phyloP scores from a whole-genome alignment of 2,797 vertebrate species.

The Cirrhinus molitorella region DNA sequence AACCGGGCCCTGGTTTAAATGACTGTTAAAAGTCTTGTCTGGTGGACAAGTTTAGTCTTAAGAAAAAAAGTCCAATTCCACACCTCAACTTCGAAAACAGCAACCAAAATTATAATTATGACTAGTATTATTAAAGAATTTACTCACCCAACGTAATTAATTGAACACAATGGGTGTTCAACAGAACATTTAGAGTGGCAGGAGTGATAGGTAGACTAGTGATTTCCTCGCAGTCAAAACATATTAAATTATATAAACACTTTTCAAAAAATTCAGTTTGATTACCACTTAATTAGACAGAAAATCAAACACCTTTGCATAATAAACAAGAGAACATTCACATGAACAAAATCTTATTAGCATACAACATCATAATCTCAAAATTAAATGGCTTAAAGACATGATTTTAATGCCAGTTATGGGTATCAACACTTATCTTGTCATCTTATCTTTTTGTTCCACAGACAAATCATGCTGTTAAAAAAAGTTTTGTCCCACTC shows the following conservation, averaged over 20 bases:
- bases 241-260: no score
- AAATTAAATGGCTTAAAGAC: background rate
- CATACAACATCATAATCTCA: background rate
- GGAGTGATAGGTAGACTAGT: background rate
- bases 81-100: background rate
- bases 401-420: background rate
- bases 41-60: background rate
- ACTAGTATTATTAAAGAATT: background rate
- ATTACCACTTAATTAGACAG: background rate
- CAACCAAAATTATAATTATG: background rate
- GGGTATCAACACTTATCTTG: conserved; percentile 10
- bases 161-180: background rate
- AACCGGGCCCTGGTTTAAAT: no score
- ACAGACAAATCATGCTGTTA: conserved; percentile 6
- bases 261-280: background rate
- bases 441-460: background rate
- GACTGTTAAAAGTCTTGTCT: background rate
- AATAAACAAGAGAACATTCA: conserved; percentile 12
- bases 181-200: background rate
- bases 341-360: background rate
- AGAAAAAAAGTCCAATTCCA: background rate
- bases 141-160: background rate
- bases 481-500: background rate
- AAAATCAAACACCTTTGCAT: conserved; percentile 11
- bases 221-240: background rate